phyloP scores from a whole-genome alignment of 2,113 vertebrate genomes.

The Gnathonemus longibarbis region DNA sequence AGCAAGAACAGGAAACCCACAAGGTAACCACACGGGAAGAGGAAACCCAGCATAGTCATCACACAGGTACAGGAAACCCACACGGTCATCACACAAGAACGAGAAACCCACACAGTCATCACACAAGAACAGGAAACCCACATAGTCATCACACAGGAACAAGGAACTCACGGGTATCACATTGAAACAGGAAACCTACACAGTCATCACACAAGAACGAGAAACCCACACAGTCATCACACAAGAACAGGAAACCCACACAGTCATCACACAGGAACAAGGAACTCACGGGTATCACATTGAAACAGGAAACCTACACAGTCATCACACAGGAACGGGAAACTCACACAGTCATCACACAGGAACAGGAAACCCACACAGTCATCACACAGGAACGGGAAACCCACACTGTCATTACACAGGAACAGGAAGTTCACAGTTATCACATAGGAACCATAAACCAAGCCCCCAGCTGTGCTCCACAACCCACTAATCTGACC shows the following conservation, averaged over 20 bases:
- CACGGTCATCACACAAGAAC: too few relatives aligned
- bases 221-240: background rate
- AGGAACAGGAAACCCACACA: background rate
- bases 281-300: background rate
- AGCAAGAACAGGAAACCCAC: background rate
- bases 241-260: too few relatives aligned
- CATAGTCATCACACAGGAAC: background rate
- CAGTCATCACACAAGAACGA: background rate
- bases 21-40: background rate
- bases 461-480: constrained; percentile 18
- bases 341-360: background rate
- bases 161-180: too few relatives aligned
- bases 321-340: too few relatives aligned
- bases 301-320: background rate
- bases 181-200: background rate
- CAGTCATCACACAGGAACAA: background rate
- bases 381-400: background rate
- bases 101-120: background rate
- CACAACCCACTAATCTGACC: background rate
- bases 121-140: background rate
- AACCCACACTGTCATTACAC: constrained; percentile 9
- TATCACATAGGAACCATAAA: constrained; percentile 48
- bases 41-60: background rate
- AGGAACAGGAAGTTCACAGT: constrained; percentile 12
- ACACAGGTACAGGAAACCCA: background rate